phyloP scores from a whole-genome alignment of 2,888 invertebrate genomes.

The Ferdinandea cuprea region DNA sequence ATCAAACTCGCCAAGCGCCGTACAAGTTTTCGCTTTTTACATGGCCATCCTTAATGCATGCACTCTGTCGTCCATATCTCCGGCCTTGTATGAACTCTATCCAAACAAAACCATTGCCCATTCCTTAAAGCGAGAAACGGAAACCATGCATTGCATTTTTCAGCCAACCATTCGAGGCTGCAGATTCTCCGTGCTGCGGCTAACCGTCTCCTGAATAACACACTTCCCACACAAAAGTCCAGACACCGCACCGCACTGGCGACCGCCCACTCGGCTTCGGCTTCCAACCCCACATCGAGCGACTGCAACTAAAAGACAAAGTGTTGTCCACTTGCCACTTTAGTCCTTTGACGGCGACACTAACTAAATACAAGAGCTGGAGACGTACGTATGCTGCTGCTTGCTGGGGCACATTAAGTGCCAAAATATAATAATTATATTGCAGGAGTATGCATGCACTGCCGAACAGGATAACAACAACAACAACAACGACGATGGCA shows the following conservation, averaged over 20 bases:
- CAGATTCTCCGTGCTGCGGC: conserved; percentile 66
- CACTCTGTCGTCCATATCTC: conserved; percentile 40
- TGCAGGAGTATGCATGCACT: conserved; percentile 28
- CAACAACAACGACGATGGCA: conserved; percentile 3
- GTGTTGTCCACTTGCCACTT: conserved; percentile 66
- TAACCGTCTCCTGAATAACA: conserved; percentile 67
- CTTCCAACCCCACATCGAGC: too few relatives aligned
- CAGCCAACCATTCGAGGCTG: conserved; percentile 66
- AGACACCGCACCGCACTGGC: conserved; percentile 32
- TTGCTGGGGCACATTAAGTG: conserved; percentile 64
- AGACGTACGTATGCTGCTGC: conserved; percentile 23
- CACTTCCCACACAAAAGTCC: conserved; percentile 60
- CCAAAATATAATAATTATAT: conserved; percentile 72
- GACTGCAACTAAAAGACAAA: conserved; percentile 65
- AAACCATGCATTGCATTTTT: conserved; percentile 66
- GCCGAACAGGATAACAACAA: conserved; percentile 3
- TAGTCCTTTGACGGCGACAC: conserved; percentile 51
- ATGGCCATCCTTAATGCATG: conserved; percentile 65
- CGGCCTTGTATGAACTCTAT: conserved; percentile 38
- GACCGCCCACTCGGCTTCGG: background rate
- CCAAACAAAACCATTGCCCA: conserved; percentile 44
- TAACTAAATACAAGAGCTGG: background rate
- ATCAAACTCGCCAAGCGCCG: background rate
- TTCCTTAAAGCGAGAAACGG: conserved; percentile 32
- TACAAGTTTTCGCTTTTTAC: conserved; percentile 67